phyloP scores from a whole-genome alignment of 2,888 invertebrate species.

The Hypercompe scribonia region DNA sequence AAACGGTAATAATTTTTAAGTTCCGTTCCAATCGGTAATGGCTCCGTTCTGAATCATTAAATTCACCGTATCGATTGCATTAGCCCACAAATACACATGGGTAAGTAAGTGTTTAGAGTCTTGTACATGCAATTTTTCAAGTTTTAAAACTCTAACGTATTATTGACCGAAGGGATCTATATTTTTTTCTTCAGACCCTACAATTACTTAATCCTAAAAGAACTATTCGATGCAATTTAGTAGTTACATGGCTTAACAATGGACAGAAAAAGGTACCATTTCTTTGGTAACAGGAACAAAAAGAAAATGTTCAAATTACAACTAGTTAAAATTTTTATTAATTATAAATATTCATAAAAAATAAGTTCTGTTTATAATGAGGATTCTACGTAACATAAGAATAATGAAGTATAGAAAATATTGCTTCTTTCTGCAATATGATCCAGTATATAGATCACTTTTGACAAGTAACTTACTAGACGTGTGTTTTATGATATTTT shows the following conservation, averaged over 20 bases:
- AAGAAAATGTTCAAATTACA: background rate
- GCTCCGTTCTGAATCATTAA: conserved; percentile 76
- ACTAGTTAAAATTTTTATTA: background rate
- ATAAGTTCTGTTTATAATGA: background rate
- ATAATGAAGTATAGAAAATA: too few species aligned
- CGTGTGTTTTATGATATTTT: background rate
- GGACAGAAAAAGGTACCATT: background rate
- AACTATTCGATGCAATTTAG: background rate
- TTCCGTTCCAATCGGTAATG: conserved; percentile 68
- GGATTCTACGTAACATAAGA: too few species aligned
- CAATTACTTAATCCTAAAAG: background rate
- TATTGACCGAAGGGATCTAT: background rate
- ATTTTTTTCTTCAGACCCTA: background rate
- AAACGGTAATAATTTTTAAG: conserved; percentile 45
- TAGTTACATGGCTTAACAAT: background rate
- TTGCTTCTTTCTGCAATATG: too few species aligned
- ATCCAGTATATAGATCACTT: too few species aligned
- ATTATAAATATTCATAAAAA: background rate
- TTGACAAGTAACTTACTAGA: too few species aligned
- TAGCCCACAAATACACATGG: conserved; percentile 36
- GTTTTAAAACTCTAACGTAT: conserved; percentile 1
- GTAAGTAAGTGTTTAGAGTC: conserved; percentile 2
- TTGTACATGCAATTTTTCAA: conserved; percentile 5
- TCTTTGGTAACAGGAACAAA: background rate
- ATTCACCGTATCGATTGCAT: conserved; percentile 66